Evolutionary conservation across 2,888 invertebrate genomes (phyloP).

Genomic region (Cephus nigrinus): DNA sequence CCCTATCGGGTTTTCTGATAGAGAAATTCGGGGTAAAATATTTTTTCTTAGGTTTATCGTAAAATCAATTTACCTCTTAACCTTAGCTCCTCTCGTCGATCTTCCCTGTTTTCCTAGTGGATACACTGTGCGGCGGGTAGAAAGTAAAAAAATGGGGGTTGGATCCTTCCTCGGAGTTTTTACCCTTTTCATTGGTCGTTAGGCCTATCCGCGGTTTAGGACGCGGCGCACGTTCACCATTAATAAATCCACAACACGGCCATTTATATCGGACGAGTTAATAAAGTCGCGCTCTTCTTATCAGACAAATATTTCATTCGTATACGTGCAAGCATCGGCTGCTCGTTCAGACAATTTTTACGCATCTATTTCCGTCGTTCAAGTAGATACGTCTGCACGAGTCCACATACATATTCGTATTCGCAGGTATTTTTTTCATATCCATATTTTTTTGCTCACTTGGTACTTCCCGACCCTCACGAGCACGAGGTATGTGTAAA

Average conservation of each 20-base stretch:
- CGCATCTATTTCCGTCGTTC: neutral
- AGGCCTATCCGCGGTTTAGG: conserved; percentile 20
- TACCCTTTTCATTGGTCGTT: conserved; percentile 23
- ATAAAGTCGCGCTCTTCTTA: conserved; percentile 41
- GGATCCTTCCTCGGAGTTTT: conserved; percentile 8
- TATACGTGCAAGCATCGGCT: conserved; percentile 7
- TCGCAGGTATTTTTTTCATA: neutral
- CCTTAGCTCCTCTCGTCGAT: neutral
- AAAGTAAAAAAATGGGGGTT: conserved; percentile 4
- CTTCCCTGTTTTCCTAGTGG: neutral
- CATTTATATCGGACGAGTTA: conserved; percentile 44
- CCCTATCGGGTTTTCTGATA: neutral
- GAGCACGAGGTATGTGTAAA: neutral
- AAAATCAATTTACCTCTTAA: neutral
- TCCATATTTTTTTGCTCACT: neutral
- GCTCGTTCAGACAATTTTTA: conserved; percentile 10
- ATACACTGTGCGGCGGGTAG: neutral
- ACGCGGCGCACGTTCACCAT: conserved; percentile 42
- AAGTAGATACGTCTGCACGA: neutral
- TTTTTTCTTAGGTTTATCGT: neutral
- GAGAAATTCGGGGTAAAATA: neutral
- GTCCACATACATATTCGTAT: neutral
- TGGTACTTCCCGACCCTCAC: neutral
- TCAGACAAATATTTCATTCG: conserved; percentile 38
- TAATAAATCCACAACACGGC: conserved; percentile 41